Percentiles rank a stretch among this genome's conserved stretches.
phyloP scores from a whole-genome alignment of 37 sponge, comb jelly and placozoan genomes.

The Geodia barretti region DNA sequence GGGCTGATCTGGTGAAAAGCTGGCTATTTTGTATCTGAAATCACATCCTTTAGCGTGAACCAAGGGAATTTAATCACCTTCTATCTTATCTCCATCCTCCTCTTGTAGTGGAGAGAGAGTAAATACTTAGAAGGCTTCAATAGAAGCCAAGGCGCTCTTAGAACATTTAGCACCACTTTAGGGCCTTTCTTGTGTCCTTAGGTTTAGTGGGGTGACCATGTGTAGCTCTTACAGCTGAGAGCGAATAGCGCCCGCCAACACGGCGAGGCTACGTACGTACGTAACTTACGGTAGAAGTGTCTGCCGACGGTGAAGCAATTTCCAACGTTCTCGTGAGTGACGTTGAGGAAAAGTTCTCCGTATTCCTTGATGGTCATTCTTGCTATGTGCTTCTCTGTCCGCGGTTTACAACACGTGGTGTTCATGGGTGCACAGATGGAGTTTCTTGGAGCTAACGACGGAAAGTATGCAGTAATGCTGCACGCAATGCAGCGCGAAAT shows the following conservation, averaged over 20 bases:
- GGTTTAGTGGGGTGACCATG: no score
- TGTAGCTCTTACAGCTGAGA: no score
- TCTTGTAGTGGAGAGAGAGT: not conserved
- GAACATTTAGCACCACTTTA: no score
- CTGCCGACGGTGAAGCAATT: conserved; percentile 15
- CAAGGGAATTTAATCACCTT: not conserved
- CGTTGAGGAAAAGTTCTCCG: not conserved
- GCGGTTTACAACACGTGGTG: conserved; percentile 33
- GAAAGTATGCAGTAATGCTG: not conserved
- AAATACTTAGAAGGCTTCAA: not conserved
- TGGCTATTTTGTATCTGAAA: no score
- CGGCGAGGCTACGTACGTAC: no score
- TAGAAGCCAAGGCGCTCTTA: no score
- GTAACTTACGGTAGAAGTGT: conserved; percentile 30
- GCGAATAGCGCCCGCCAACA: no score
- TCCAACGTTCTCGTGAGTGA: not conserved
- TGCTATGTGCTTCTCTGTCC: conserved; percentile 3
- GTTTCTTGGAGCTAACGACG: not conserved
- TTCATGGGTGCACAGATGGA: conserved; percentile 32
- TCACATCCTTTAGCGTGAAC: no score
- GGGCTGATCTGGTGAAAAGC: no score
- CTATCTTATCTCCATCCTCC: not conserved
- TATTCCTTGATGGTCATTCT: conserved; percentile 10
- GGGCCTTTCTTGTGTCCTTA: no score
- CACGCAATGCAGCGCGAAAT: not conserved